Evolutionary conservation across 1,140 invertebrate genomes (phyloP), one percentile per base, ranked within the genome.

Genomic region (Panonychus citri): DNA sequence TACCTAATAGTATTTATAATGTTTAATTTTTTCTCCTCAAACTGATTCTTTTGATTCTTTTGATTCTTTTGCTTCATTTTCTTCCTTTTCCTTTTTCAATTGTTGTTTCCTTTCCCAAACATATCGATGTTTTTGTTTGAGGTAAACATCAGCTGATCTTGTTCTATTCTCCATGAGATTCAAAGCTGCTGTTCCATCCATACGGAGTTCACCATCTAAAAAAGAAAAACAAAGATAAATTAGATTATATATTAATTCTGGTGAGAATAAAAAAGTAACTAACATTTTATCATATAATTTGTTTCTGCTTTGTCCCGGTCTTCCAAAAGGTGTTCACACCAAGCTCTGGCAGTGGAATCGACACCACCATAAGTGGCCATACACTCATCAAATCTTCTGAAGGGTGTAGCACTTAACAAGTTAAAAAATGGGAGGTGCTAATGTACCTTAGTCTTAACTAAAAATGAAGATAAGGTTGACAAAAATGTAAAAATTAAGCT

Each of bases 121-220:
- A 77, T 98, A 75, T 56, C 93, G 81, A 75, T 99, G 93, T 68
- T 98, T 96, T 69, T 98, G 93, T 69, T 97, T 98, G 85, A 95
- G 93, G 62, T 81, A 94, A 4, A 80, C 82, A 58, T 77, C 74
- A 61, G 74, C 73, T 7, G 30, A 34, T 12, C 30, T 34, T 34
- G 30, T 34, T 34, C 12, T 34, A 34, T 5, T 12, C 12, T 34
- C 30, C 30, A 34, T 34, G 5, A 34, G 12, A 34, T 34, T 34
- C 30, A 34, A 34, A 5, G 5, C 12, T 5, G 30, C 5, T 7
- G 30, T 34, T 34, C 30, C 30, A 34, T 34, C 30, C 5, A 12
- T 34, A 7, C 5, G 30, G 5, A 34, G 30, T 19, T 24, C 43
- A 46, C 21, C 53, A n/a, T 21, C 27, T 54, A 39, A 39, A 54